Conservation (phyloP, 2,113 vertebrate genomes). For the Phylloscopus whistleri region DNA sequence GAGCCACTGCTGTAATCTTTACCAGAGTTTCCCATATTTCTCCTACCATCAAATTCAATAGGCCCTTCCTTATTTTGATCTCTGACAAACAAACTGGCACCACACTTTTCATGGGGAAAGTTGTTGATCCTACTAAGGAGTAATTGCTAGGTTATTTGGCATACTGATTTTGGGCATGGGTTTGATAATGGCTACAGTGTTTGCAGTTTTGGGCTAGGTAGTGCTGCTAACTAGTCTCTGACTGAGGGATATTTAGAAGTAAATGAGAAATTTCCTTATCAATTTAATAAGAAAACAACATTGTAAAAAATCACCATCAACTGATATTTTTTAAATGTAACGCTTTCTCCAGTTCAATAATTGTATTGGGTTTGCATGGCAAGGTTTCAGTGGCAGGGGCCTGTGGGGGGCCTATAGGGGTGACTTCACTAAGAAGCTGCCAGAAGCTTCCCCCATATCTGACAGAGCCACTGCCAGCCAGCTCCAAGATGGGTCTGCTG, state of each 20-base stretch:
- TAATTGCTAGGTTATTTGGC: background rate
- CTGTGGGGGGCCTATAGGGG: background rate
- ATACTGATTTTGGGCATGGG: background rate
- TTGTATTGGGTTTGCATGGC: background rate
- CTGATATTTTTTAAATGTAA: background rate
- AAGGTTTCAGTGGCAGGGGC: background rate
- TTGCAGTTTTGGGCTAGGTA: background rate
- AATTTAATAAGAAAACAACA: background rate
- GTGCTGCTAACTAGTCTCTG: background rate
- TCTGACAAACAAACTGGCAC: background rate
- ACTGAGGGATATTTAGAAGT: background rate
- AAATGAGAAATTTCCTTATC: background rate
- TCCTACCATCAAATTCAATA: constrained; percentile 55
- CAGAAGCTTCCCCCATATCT: background rate
- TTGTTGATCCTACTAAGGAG: constrained; percentile 70
- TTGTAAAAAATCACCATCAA: background rate
- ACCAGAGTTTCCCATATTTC: constrained; percentile 50
- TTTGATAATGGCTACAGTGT: background rate
- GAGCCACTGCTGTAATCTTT: constrained; percentile 63
- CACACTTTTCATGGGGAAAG: constrained; percentile 83
- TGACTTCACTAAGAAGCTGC: background rate
- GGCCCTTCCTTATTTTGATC: constrained; percentile 77
- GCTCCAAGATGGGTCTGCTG: background rate
- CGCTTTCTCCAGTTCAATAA: background rate
- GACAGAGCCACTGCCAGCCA: background rate